phyloP scores from a whole-genome alignment of 2,797 vertebrate genomes.

The Vireo griseus region DNA sequence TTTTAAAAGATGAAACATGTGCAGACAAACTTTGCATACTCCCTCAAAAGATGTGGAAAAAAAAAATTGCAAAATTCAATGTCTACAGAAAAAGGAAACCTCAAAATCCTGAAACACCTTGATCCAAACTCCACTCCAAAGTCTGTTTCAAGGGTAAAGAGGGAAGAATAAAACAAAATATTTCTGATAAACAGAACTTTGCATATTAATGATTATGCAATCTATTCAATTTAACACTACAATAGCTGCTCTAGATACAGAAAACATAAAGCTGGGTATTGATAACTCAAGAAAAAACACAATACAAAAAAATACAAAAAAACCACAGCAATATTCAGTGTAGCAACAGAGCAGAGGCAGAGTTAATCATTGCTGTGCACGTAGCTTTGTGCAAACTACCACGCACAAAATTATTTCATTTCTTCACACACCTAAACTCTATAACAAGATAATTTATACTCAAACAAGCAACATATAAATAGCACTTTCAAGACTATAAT shows the following conservation, averaged over 20 bases:
- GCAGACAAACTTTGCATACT: not conserved
- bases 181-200: not conserved
- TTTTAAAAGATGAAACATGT: not conserved
- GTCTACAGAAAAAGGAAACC: not conserved
- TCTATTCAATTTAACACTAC: not conserved
- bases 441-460: not conserved
- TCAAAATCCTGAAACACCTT: not conserved
- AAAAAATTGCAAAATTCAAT: not conserved
- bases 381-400: not conserved
- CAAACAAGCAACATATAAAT: not conserved
- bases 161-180: not conserved
- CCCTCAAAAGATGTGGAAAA: not conserved
- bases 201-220: not conserved
- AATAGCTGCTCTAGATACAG: not conserved
- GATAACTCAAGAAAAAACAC: not conserved
- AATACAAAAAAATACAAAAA: no score
- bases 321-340: not conserved
- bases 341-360: not conserved
- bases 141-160: not conserved
- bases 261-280: not conserved
- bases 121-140: not conserved
- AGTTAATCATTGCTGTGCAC: not conserved
- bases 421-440: not conserved
- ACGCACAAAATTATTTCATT: not conserved
- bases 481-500: not conserved